Percentiles rank a stretch among this genome's conserved stretches.
Conservation (phyloP, 2,888 invertebrate species). For the Nasonovia ribisnigri region DNA sequence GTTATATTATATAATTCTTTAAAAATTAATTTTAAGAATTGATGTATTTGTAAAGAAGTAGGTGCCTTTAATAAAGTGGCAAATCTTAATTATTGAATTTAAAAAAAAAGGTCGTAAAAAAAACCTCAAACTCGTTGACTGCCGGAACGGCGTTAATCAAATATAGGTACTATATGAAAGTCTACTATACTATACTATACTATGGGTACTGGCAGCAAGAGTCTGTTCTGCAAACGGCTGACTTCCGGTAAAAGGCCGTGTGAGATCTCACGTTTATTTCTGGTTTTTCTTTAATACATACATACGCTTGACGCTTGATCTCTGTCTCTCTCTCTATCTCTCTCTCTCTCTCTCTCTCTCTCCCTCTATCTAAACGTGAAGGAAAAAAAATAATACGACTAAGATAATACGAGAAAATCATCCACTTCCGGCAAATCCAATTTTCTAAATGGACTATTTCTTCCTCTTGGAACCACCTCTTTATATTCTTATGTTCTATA, state of each 20-base stretch:
- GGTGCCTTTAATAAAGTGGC: background rate
- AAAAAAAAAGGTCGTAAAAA: background rate
- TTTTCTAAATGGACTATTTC: conserved; percentile 58
- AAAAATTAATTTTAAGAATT: background rate
- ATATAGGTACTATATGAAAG: too few species aligned
- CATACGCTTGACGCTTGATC: background rate
- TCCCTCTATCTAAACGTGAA: background rate
- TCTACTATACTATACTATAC: too few species aligned
- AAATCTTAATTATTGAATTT: background rate
- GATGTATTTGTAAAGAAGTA: background rate
- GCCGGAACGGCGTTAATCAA: background rate
- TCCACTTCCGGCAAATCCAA: conserved; percentile 42
- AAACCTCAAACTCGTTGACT: background rate
- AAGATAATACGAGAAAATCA: conserved; percentile 31
- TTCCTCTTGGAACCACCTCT: background rate
- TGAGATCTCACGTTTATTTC: conserved; percentile 38
- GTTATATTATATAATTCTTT: background rate
- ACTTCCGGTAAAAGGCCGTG: conserved; percentile 6
- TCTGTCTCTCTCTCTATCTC: background rate
- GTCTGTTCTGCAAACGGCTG: background rate
- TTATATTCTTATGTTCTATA: conserved; percentile 31
- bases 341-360: background rate
- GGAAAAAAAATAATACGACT: conserved; percentile 36
- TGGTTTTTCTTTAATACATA: conserved; percentile 35
- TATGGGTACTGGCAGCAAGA: background rate